These are phyloP conservation scores for Netelia fuscicornis DNA, from an alignment of 2,888 invertebrate genomes.

Conservation along the genomic window DNA sequence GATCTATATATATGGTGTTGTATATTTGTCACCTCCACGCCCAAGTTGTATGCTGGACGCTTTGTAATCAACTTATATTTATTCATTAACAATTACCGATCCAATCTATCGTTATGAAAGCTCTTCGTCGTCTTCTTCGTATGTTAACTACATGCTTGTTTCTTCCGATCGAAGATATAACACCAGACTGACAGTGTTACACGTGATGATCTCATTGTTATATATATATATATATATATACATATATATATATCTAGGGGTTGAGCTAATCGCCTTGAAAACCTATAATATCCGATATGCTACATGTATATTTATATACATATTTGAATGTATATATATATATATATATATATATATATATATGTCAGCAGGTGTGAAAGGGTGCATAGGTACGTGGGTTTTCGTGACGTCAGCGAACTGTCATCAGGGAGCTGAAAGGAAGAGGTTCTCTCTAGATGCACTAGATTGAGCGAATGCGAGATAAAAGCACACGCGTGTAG, in stretches of 20 bases:
- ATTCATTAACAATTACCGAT: constrained; percentile 83
- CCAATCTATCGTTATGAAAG: constrained; percentile 69
- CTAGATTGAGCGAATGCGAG: constrained; percentile 61
- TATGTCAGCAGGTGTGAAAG: neutral
- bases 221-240: neutral
- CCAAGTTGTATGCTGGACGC: constrained; percentile 73
- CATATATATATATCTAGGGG: too few relatives aligned
- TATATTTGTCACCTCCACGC: constrained; percentile 74
- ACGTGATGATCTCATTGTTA: constrained; percentile 40
- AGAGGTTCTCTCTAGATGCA: constrained; percentile 54
- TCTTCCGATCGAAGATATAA: constrained; percentile 48
- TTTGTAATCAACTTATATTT: constrained; percentile 82
- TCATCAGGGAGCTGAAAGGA: neutral
- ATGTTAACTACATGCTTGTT: constrained; percentile 51
- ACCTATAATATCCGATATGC: too few relatives aligned
- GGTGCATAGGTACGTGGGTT: constrained; percentile 48
- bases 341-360: too few relatives aligned
- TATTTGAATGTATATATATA: too few relatives aligned
- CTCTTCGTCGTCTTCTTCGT: constrained; percentile 66
- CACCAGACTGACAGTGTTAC: constrained; percentile 41
- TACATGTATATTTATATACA: too few relatives aligned
- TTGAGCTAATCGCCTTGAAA: too few relatives aligned
- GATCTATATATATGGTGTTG: constrained; percentile 72
- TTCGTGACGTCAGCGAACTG: constrained; percentile 61
- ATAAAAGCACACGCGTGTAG: constrained; percentile 49